phyloP scores from a whole-genome alignment of 2,888 invertebrate genomes.

The Tubulanus polymorphus region DNA sequence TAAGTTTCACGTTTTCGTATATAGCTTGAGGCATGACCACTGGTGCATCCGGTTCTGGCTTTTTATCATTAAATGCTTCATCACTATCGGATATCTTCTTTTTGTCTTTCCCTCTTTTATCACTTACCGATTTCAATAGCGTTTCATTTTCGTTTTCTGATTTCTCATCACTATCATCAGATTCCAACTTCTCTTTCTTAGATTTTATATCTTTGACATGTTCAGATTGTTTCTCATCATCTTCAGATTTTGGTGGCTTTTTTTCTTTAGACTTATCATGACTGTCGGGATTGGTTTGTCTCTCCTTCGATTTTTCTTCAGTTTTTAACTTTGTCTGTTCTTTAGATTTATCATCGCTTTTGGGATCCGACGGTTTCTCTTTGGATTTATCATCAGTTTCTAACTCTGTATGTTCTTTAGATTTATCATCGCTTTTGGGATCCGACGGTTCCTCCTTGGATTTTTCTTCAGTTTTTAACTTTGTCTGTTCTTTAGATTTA shows the following conservation, averaged over 20 bases:
- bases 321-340: constrained; percentile 5
- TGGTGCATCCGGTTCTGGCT: not conserved
- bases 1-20: not conserved
- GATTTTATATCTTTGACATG: too few species aligned
- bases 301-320: not conserved
- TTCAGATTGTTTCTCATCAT: too few species aligned
- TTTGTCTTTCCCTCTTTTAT: not conserved
- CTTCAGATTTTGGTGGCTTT: too few species aligned
- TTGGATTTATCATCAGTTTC: constrained; percentile 1
- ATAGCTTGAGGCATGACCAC: not conserved
- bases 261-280: too few species aligned
- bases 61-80: not conserved
- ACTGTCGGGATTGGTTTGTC: too few species aligned
- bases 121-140: not conserved
- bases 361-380: too few species aligned
- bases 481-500: not conserved
- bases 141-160: not conserved
- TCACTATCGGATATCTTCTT: not conserved
- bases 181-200: too few species aligned
- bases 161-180: not conserved
- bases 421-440: not conserved
- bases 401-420: constrained; percentile 4
- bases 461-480: not conserved
- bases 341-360: not conserved
- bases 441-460: not conserved